Percentiles rank a stretch among this genome's conserved stretches.
phyloP scores from a whole-genome alignment of 2,888 invertebrate genomes.

The Xanthia icteritia region DNA sequence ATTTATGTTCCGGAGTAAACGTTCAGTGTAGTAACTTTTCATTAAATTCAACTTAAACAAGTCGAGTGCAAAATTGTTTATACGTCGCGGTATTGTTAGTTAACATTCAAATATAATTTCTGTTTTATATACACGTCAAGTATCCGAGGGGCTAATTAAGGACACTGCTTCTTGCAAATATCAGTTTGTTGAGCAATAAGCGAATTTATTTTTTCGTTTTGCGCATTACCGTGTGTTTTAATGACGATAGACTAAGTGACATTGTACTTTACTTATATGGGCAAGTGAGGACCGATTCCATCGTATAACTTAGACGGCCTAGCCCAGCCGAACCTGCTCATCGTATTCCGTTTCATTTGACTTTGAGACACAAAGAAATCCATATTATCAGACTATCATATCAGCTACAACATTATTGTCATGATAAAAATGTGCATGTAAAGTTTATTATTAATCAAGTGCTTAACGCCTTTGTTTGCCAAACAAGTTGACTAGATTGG shows the following conservation, averaged over 20 bases:
- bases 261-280: conserved; percentile 28
- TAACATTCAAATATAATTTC: conserved; percentile 54
- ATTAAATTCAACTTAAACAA: conserved; percentile 60
- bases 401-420: conserved; percentile 15
- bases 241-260: conserved; percentile 19
- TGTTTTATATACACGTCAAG: conserved; percentile 44
- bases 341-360: conserved; percentile 9
- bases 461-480: conserved; percentile 3
- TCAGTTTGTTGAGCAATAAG: conserved; percentile 20
- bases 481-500: background rate
- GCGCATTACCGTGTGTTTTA: conserved; percentile 19
- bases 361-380: conserved; percentile 11
- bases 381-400: conserved; percentile 2
- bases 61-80: conserved; percentile 56
- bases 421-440: conserved; percentile 9
- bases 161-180: conserved; percentile 37
- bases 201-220: conserved; percentile 6
- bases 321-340: background rate
- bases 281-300: background rate
- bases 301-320: conserved; percentile 1
- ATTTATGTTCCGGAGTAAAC: conserved; percentile 54
- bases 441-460: background rate
- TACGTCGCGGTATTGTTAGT: conserved; percentile 28
- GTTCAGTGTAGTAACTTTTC: conserved; percentile 58
- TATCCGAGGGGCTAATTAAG: conserved; percentile 43